Conservation (phyloP, 2,888 invertebrate species). For the Microctonus hyperodae region DNA sequence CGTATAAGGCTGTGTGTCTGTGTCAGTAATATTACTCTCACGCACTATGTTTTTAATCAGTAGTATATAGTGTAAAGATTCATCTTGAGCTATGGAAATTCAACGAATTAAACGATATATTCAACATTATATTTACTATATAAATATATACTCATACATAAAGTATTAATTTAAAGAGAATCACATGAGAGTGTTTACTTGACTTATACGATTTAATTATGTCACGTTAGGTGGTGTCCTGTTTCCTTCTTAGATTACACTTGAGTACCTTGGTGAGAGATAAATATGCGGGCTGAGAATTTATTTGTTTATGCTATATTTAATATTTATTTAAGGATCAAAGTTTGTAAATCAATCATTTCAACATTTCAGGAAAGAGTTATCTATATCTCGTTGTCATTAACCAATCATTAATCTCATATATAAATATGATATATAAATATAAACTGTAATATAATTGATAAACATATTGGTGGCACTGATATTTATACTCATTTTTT, state of each 20-base stretch:
- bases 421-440: not conserved
- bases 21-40: not conserved
- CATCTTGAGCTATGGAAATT: not conserved
- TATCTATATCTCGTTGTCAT: not conserved
- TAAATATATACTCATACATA: not conserved
- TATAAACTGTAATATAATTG: not conserved
- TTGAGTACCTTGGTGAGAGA: slow-evolving; percentile 6
- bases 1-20: not conserved
- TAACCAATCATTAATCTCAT: not conserved
- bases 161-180: not conserved
- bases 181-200: not conserved
- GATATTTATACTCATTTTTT: not conserved
- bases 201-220: slow-evolving; percentile 3
- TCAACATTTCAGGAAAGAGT: not conserved
- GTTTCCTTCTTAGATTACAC: slow-evolving; percentile 19
- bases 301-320: not conserved
- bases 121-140: not conserved
- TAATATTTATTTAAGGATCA: not conserved
- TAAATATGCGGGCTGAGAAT: not conserved
- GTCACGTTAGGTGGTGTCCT: slow-evolving; percentile 10
- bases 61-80: not conserved
- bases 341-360: not conserved
- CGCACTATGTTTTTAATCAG: not conserved
- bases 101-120: not conserved
- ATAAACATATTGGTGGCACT: not conserved